Base-by-base conservation (phyloP, 2,113 vertebrate genomes). In the Spheniscus mendiculus region DNA sequence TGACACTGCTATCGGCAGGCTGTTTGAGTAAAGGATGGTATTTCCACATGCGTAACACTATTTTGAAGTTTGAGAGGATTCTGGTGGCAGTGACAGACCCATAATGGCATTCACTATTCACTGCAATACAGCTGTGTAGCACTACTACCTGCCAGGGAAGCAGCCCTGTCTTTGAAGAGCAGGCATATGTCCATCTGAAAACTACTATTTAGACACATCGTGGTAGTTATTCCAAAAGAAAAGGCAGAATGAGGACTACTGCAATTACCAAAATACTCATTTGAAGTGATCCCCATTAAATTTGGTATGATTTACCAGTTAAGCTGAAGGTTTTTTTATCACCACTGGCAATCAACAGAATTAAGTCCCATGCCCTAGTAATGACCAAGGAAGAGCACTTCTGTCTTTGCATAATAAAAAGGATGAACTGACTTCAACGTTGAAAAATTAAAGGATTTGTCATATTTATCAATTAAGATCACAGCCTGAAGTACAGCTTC, bases 241-340 rank as follows among this genome's bases (percentile, higher is more conserved):
- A 52, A 63, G 2, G 18, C 11, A 63, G 25, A 49, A 45, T 26
- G 12, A 73, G 9, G 18, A 81, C 55, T 71, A 61, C 14, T 32
- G 25, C 42, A 74, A 29, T 69, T 77, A 86, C 9, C 36, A 72
- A 89, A 71, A 61, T 16, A 53, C 3, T 67, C 3, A 62, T 49
- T 79, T 73, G 27, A 81, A 86, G 32, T 50, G 32, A 78, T 34
- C 5, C 23, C 27, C 8, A 8, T 89, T 95, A 55, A 88, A 83
- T 87, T 94, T 97, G 38, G 42, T 83, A 89, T 17, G 19, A 94
- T 79, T 91, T 88, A 89, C 90, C 80, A 89, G 49, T 29, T 80
- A 95, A 44, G 52, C 40, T 91, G 66, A 94, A 87, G 18, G 3
- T 22, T 27, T 90, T 83, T 79, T 95, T 55, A 96, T 78, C 70